Evolutionary conservation across 2,888 invertebrate genomes (phyloP), one percentile per base, ranked within the genome.

Genomic region (Lacanobia oleracea): DNA sequence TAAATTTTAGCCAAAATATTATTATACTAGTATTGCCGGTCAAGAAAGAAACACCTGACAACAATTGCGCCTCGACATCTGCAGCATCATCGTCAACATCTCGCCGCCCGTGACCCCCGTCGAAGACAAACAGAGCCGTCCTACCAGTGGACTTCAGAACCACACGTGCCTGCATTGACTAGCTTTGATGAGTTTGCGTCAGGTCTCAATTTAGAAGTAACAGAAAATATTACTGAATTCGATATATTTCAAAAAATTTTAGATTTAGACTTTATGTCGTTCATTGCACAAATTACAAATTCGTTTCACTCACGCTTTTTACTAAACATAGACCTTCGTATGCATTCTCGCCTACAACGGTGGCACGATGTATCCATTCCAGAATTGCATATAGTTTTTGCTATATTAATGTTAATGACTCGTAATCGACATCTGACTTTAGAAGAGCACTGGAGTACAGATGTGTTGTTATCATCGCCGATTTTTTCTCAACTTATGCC

Each of bases 391-490:
- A 72, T 75, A 48, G 75, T 77, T 70, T 65, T 77, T 54, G 72
- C 75, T 43, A 7, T 81, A 62, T 66, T 65, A 57, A 75, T 81
- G 75, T 71, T 81, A 57, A 67, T 81, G 64, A 76, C 78, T 54
- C 67, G 75, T 66, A 76, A 81, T 57, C 64, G 62, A 66, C 57
- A 65, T 67, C 60, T 79, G 60, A 72, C 68, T 50, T 59, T 81
- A 63, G 71, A 81, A 73, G 79, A 79, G 67, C 79, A 81, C 69
- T 81, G 79, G 79, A 76, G 76, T 64, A 81, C 73, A 14, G 79
- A 81, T 66, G 59, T 60, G 56, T 76, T 79, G 71, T 67, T 79
- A 61, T 61, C 66, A 51, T 60, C 67, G 54, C 75, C 77, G 33
- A 70, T 77, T 51, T 82, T 82, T 67, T 59, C 40, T n/a, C 67